Conservation (phyloP, 2,797 vertebrate genomes). For the Argyrosomus regius region DNA sequence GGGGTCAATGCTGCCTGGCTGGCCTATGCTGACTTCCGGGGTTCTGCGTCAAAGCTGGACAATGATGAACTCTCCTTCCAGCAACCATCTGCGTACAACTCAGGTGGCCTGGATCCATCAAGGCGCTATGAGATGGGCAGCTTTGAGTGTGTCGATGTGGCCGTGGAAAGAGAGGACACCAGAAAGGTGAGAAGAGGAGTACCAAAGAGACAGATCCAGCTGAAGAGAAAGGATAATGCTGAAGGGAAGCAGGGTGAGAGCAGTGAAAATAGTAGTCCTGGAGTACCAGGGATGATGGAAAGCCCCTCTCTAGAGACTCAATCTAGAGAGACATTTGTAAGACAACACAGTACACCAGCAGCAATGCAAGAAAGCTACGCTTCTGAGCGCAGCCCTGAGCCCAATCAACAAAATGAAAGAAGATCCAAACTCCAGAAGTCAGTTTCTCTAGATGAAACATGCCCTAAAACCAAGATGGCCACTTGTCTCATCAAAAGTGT, state of each 20-base stretch:
- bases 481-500: slow-evolving; percentile 92
- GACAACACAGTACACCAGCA: slow-evolving; percentile 85
- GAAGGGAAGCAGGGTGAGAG: slow-evolving; percentile 84
- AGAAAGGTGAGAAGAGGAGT: slow-evolving; percentile 90
- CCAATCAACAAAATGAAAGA: slow-evolving; percentile 59
- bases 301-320: slow-evolving; percentile 68
- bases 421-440: slow-evolving; percentile 88
- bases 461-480: slow-evolving; percentile 88
- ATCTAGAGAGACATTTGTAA: slow-evolving; percentile 76
- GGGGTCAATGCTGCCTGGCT: slow-evolving; percentile 81
- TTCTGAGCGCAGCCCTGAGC: slow-evolving; percentile 57
- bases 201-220: slow-evolving; percentile 95
- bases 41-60: slow-evolving; percentile 78
- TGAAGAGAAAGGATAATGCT: slow-evolving; percentile 88
- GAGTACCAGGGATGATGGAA: slow-evolving; percentile 61
- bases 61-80: slow-evolving; percentile 76
- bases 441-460: slow-evolving; percentile 87
- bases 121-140: slow-evolving; percentile 84
- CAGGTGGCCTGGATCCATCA: slow-evolving; percentile 75
- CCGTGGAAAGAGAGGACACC: slow-evolving; percentile 87
- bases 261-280: slow-evolving; percentile 82
- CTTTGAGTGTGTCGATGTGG: slow-evolving; percentile 93
- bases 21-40: slow-evolving; percentile 84
- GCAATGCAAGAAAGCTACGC: slow-evolving; percentile 70
- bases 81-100: slow-evolving; percentile 60